Evolutionary conservation across 2,113 vertebrate genomes (phyloP), one percentile per base, ranked within the genome.

Genomic region (Parotia lawesii): DNA sequence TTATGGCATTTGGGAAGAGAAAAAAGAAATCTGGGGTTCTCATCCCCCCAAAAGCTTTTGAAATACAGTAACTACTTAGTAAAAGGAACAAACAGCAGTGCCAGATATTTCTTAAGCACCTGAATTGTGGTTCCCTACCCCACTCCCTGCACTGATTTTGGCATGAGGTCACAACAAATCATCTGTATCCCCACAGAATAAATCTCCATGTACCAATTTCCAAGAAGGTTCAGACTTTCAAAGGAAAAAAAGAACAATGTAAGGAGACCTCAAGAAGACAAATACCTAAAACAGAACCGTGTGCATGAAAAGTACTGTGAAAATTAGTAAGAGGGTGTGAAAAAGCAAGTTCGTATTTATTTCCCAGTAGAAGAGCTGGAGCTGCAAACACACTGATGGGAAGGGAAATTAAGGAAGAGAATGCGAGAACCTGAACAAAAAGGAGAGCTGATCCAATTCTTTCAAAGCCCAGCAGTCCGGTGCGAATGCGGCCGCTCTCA

Each of bases 401-500:
- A 69, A 17, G 15, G 37, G 38, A 88, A 77, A 62, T 29, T 11
- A 70, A 73, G 13, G 65, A 76, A 91, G 51, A 78, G 15, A 66
- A 86, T 31, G 31, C 0, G 6, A 83, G 47, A 21, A 71, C 35
- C 27, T 57, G 66, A 54, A 13, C n/a, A 50, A 62, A 75, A 54
- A 53, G 23, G 8, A 64, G 20, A 85, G 15, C 4, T 28, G 38
- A 81, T n/a, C 28, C 25, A 73, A 53, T 19, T 35, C 29, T 23
- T 87, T 25, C 56, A 73, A 71, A 47, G 22, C 33, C 51, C 77
- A 53, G 85, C 38, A 84, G 35, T 0, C 22, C 60, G 37, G 48
- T 70, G 20, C 0, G 0, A 84, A 71, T 27, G 22, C 0, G 0
- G 50, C 35, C 0, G 0, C 51, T 33, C 58, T 51, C 17, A 40